phyloP scores from a whole-genome alignment of 2,797 vertebrate species.

The Mallotus villosus region DNA sequence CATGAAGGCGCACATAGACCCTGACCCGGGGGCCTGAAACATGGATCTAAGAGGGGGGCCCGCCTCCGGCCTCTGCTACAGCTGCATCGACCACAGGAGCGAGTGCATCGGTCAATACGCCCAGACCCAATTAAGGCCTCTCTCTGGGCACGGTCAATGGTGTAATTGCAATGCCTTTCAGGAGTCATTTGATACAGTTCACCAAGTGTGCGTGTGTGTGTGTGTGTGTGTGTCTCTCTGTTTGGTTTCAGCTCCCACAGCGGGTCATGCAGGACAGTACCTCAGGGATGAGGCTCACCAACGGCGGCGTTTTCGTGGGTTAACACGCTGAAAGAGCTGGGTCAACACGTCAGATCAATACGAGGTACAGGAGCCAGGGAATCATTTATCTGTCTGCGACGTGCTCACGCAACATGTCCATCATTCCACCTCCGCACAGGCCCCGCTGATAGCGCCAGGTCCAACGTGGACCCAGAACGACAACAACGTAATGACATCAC shows the following conservation, averaged over 20 bases:
- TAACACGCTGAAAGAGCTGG: no score
- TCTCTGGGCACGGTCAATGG: conserved; percentile 39
- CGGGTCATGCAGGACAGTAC: no score
- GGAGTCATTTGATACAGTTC: conserved; percentile 48
- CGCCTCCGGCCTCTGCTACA: conserved; percentile 46
- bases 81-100: conserved; percentile 47
- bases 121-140: conserved; percentile 68
- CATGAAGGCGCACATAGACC: conserved; percentile 27
- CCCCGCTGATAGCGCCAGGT: no score
- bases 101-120: conserved; percentile 61
- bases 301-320: no score
- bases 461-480: no score
- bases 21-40: conserved; percentile 45
- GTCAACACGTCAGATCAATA: no score
- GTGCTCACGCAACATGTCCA: no score
- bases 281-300: no score
- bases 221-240: background rate
- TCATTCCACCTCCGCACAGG: no score
- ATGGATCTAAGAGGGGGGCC: conserved; percentile 33
- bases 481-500: no score
- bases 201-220: conserved; percentile 24
- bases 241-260: background rate
- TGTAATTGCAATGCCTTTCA: conserved; percentile 49
- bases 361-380: no score
- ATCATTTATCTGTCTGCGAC: no score